These are phyloP conservation scores for Iguana delicatissima DNA, from an alignment of 2,797 vertebrate genomes.

Conservation along the genomic window DNA sequence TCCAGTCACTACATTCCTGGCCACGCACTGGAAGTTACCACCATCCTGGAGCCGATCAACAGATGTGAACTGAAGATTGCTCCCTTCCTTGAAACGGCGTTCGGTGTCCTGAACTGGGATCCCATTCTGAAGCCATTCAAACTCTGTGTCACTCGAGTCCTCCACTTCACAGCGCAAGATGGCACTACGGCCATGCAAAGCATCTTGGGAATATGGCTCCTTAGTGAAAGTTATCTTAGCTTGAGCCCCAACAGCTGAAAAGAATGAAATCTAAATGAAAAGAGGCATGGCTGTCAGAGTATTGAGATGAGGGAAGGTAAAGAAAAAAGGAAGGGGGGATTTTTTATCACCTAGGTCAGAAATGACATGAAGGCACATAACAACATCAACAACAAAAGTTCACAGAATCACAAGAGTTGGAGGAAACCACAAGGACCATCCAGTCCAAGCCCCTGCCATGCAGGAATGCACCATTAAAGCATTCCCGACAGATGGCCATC, in stretches of 20 bases:
- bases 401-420: no score
- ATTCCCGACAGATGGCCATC: no score
- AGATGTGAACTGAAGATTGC: constrained; percentile 91
- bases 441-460: no score
- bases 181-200: constrained; percentile 93
- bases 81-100: constrained; percentile 89
- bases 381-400: not conserved
- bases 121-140: constrained; percentile 88
- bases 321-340: no score
- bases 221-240: constrained; percentile 90
- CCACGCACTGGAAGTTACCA: constrained; percentile 91
- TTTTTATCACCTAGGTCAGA: not conserved
- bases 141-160: constrained; percentile 74
- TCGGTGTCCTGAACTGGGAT: constrained; percentile 80
- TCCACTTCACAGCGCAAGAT: constrained; percentile 96
- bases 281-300: not conserved
- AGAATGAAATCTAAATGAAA: not conserved
- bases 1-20: constrained; percentile 72
- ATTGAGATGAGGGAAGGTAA: not conserved
- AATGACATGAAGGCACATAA: not conserved
- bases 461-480: no score
- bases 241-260: constrained; percentile 80
- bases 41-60: constrained; percentile 89
- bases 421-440: no score
- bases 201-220: constrained; percentile 97